These are phyloP conservation scores for Passer montanus DNA, from an alignment of 2,113 vertebrate genomes.

Conservation along the genomic window DNA sequence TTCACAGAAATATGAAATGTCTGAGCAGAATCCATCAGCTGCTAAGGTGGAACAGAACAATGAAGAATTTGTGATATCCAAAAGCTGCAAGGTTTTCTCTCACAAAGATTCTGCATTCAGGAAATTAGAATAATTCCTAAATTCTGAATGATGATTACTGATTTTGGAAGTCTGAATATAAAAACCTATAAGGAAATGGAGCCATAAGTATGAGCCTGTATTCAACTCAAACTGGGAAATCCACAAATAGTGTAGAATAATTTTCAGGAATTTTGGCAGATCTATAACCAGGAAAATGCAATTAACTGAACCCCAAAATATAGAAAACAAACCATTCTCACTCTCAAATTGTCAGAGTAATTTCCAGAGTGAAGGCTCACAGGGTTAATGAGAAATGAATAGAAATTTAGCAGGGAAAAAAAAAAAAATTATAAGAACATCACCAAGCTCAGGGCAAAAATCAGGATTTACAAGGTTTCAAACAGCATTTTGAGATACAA, in stretches of 20 bases:
- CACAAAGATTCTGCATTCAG: background rate
- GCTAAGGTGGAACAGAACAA: background rate
- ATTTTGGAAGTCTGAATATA: background rate
- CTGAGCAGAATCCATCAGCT: background rate
- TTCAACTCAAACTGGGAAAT: background rate
- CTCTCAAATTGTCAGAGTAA: background rate
- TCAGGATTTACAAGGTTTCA: background rate
- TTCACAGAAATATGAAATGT: background rate
- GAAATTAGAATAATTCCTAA: background rate
- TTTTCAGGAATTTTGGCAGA: background rate
- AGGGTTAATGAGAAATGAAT: background rate
- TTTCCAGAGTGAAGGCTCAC: background rate
- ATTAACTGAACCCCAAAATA: background rate
- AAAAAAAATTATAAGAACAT: background rate
- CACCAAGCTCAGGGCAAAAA: background rate
- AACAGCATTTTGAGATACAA: background rate
- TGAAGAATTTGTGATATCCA: background rate
- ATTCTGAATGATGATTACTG: background rate
- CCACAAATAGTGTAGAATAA: fast-evolving
- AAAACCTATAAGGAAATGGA: background rate
- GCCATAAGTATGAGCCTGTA: background rate
- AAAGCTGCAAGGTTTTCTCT: background rate
- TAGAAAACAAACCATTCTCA: fast-evolving
- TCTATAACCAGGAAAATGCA: background rate
- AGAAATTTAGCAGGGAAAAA: background rate